Base-by-base conservation (phyloP, 1,140 invertebrate species). In the Ganaspis sp. region DNA sequence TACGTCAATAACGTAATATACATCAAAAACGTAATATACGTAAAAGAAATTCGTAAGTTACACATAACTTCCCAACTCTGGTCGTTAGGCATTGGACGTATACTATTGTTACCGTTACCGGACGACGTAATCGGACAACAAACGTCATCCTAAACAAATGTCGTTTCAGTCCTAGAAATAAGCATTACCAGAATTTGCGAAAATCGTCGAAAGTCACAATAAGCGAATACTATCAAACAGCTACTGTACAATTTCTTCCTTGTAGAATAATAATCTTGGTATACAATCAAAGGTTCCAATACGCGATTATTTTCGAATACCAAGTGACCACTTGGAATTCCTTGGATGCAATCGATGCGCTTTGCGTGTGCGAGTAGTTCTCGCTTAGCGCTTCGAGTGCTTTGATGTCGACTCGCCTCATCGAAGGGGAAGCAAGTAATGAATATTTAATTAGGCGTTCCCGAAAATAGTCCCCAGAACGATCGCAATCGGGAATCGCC, bases 391-490 rank as follows among this genome's bases (percentile, higher is more conserved):
- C 78, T 54, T 45, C 70, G 54, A 77, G 73, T 74, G 79, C 82
- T 84, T 84, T 84, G 83, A 84, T 81, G 82, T 84, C 17, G 70
- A 69, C 42, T 76, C 15, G 21, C 69, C 37, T 49, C 72, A 72
- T 3, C 72, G 23, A 8, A n/a, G 21, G 40, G 42, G 45, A 75
- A 70, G 19, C 69, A 72, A 45, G 76, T 72, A 80, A 83, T 83
- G 76, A 84, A 84, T 84, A 84, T 78, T 84, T 83, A 76, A 83
- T 75, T 74, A 72, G 45, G 26, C 75, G 58, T 69, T 42, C 23
- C 29, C 15, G 19, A 26, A 64, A 64, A 64, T 64, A 64, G 9
- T 64, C 21, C 26, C 54, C 9, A 64, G 54, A 64, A 23, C 54
- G 54, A 64, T 29, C 21, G 54, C 21, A 64, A 64, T 64, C 23